Evolutionary conservation across 2,113 vertebrate species (phyloP).

Genomic region (Nibea albiflora): DNA sequence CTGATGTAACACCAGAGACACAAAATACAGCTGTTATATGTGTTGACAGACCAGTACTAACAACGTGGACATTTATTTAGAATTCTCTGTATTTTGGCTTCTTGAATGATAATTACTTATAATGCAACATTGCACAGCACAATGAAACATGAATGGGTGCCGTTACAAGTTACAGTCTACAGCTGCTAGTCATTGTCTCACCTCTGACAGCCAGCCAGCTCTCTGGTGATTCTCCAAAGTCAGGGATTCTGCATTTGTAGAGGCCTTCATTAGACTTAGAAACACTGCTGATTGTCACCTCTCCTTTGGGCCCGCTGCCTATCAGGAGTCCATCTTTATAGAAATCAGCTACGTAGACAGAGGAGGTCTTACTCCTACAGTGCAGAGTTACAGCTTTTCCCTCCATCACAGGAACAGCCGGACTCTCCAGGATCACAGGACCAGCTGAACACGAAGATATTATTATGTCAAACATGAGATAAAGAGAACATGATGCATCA

Average conservation of each 20-base stretch:
- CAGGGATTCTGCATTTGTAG: constrained; percentile 48
- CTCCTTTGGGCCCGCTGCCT: not conserved
- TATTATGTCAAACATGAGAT: not conserved
- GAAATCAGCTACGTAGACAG: constrained; percentile 19
- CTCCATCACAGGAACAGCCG: constrained; percentile 21
- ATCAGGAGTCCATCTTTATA: constrained; percentile 32
- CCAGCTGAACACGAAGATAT: not conserved
- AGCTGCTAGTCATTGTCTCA: too few relatives aligned
- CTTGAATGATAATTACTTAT: too few relatives aligned
- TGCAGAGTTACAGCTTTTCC: constrained; percentile 8
- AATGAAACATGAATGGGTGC: too few relatives aligned
- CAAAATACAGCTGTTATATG: too few relatives aligned
- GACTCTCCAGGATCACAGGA: constrained; percentile 28
- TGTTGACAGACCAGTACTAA: too few relatives aligned
- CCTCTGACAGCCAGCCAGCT: constrained; percentile 36
- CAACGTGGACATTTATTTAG: too few relatives aligned
- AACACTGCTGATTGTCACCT: fast-evolving
- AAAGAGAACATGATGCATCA: too few relatives aligned
- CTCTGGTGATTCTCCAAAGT: constrained; percentile 47
- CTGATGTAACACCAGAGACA: too few relatives aligned
- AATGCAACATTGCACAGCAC: too few relatives aligned
- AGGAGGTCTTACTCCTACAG: constrained; percentile 1
- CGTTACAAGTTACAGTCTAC: too few relatives aligned
- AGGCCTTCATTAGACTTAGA: constrained; percentile 51
- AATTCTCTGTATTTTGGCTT: too few relatives aligned